A percentile compares a stretch with the other conserved stretches of the same genome.
Evolutionary conservation across 1,140 invertebrate species (phyloP).

Genomic region (Araneus ventricosus): DNA sequence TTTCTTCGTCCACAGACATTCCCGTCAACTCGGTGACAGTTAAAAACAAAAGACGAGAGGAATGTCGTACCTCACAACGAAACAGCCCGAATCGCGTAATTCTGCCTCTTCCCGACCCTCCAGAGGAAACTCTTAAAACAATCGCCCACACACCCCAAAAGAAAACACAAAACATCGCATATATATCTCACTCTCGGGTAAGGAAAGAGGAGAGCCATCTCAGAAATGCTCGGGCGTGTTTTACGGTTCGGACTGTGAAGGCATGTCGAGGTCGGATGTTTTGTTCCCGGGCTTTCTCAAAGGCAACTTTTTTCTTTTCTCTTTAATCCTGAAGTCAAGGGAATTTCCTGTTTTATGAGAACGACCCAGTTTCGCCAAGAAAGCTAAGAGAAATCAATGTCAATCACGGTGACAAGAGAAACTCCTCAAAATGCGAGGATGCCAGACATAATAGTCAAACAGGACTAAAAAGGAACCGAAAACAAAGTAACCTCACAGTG

Average conservation of each 20-base stretch:
- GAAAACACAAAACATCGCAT: conserved; percentile 48
- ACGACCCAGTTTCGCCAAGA: background rate
- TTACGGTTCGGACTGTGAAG: background rate
- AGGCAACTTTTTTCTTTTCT: background rate
- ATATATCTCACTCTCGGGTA: background rate
- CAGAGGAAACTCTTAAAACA: conserved; percentile 34
- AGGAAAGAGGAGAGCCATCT: background rate
- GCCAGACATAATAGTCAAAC: background rate
- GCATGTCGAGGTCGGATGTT: conserved; percentile 20
- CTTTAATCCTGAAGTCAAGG: background rate
- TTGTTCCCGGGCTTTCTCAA: background rate
- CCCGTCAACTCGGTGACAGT: background rate
- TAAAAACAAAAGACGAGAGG: conserved; percentile 23
- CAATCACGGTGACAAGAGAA: background rate
- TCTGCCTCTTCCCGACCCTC: background rate
- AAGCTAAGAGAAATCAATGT: background rate
- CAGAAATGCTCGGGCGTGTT: background rate
- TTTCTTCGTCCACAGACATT: background rate
- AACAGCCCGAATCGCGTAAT: conserved; percentile 36
- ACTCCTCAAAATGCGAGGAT: background rate
- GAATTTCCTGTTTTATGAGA: conserved; percentile 14
- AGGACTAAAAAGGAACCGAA: background rate
- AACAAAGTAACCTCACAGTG: too few species aligned
- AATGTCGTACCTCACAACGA: conserved; percentile 38
- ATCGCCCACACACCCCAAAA: conserved; percentile 30